phyloP scores from a whole-genome alignment of 2,113 vertebrate genomes.

The Eurystomus gularis region DNA sequence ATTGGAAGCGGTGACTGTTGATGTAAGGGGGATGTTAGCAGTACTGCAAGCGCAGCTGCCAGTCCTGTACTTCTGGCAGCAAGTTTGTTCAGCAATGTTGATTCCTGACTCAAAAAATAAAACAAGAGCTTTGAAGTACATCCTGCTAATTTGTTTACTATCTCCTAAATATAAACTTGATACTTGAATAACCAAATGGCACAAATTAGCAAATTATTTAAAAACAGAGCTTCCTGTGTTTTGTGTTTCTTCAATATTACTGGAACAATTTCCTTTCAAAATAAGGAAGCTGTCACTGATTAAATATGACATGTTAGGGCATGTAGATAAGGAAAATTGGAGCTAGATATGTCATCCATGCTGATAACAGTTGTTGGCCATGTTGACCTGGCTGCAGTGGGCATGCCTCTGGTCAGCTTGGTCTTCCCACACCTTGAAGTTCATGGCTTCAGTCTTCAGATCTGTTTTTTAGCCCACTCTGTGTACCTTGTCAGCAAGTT shows the following conservation, averaged over 20 bases:
- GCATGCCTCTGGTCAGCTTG: not conserved
- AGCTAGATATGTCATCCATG: rapidly evolving
- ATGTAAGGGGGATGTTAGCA: not conserved
- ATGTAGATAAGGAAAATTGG: not conserved
- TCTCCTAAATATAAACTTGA: not conserved
- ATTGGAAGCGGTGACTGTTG: not conserved
- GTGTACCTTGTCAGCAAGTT: not conserved
- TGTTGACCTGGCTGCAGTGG: not conserved
- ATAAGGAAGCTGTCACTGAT: not conserved
- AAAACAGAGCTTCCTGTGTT: not conserved
- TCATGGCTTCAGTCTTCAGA: not conserved
- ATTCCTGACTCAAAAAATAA: not conserved
- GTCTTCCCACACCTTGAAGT: not conserved
- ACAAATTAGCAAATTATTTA: not conserved
- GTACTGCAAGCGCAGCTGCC: rapidly evolving
- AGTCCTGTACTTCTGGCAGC: not conserved
- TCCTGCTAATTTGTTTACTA: not conserved
- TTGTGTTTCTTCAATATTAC: not conserved
- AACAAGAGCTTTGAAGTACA: not conserved
- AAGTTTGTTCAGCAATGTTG: rapidly evolving
- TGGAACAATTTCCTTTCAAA: not conserved
- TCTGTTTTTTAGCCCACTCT: not conserved
- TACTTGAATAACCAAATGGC: not conserved
- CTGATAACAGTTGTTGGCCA: not conserved
- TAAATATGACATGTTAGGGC: not conserved